Evolutionary conservation across 2,888 invertebrate species (phyloP).

Genomic region (Magallana nippona): DNA sequence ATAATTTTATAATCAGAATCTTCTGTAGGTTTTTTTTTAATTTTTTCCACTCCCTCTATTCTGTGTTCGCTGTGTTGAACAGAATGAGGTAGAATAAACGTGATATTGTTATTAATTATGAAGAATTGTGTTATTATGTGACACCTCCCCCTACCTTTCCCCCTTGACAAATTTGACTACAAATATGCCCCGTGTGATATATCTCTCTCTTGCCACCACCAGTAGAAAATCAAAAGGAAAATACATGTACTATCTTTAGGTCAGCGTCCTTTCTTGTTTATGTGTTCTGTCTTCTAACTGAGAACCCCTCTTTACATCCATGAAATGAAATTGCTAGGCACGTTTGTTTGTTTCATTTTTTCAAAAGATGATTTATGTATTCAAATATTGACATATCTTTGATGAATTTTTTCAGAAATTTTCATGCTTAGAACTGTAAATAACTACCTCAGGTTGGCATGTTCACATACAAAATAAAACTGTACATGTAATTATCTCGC

Average conservation of each 20-base stretch:
- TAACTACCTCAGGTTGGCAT: conserved; percentile 1
- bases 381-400: not conserved
- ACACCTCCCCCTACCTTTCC: not conserved
- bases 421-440: conserved; percentile 8
- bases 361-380: no score
- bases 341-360: not conserved
- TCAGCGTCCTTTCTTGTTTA: not conserved
- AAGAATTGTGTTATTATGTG: conserved; percentile 1
- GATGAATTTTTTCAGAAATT: not conserved
- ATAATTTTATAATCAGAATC: conserved; percentile 23
- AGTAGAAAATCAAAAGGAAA: not conserved
- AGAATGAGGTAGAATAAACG: not conserved
- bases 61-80: not conserved
- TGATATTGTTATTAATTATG: not conserved
- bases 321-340: not conserved
- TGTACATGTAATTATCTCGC: not conserved
- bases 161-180: conserved; percentile 6
- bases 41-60: not conserved
- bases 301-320: not conserved
- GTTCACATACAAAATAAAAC: no score
- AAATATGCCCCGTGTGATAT: conserved; percentile 18
- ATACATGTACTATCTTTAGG: not conserved
- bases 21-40: not conserved
- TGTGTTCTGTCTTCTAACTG: not conserved
- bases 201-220: not conserved